Base-by-base conservation (phyloP, 2,797 vertebrate species). In the Rhynchotus rufescens region DNA sequence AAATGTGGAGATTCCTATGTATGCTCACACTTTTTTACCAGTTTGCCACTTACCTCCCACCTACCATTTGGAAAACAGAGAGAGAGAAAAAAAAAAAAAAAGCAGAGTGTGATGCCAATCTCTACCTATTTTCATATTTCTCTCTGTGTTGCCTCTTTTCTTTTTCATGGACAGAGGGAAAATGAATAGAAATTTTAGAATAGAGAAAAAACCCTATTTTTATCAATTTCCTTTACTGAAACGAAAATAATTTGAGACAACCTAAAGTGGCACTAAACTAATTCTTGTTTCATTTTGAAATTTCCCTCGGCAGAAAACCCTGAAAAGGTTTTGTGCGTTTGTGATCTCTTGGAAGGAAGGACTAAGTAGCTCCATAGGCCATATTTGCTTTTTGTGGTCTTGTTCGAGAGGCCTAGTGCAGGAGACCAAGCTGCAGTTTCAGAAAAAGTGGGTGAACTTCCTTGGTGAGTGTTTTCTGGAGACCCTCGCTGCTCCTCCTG, bases 41-140 rank as follows among this genome's bases (percentile, higher is more conserved):
- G 89, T 95, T 95, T 96, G 51, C 90, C 82, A 64, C 92, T 94
- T 95, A 92, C 89, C 95, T 96, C 95, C 95, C 90, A 96, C 95
- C 89, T 95, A 92, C 89, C 95, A 96, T 74, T 92, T 90, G 94
- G 94, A 80, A 89, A 96, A 90, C 62, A 90, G 51, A 40, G 13
- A 40, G 38, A 38, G n/a, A n/a, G n/a, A 36, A 36, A 30, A 62
- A 82, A 93, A 86, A 62, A 67, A 30, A 68, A 44, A 4, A 0
- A 2, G 9, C 34, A 78, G 26, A 26, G 61, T 93, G 84, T 83
- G 76, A 93, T 95, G 89, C 42, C 89, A 89, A 14, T 92, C 80
- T 78, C 60, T 51, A 86, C 92, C 82, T 93, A 92, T 92, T 93
- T 95, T 93, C 89, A 44, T 90, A 40, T 91, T 90, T 91, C 36